A percentile compares a stretch with the other conserved stretches of the same genome.
phyloP scores from a whole-genome alignment of 2,888 invertebrate genomes.

The Catocala fraxini region DNA sequence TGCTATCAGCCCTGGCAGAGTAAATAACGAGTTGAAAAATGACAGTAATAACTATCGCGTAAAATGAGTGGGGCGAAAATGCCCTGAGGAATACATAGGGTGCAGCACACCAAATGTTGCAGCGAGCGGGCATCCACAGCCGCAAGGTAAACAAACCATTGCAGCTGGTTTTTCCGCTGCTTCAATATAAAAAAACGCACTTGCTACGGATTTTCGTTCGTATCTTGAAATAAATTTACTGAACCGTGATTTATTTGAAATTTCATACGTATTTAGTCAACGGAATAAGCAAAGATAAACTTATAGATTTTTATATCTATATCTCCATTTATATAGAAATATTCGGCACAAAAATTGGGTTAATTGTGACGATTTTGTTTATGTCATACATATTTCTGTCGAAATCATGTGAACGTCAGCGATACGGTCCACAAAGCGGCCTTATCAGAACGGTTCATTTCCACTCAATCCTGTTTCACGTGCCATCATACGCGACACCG shows the following conservation, averaged over 20 bases:
- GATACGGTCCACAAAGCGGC: conserved; percentile 57
- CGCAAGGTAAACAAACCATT: conserved; percentile 74
- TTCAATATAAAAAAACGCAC: conserved; percentile 49
- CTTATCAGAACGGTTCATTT: conserved; percentile 79
- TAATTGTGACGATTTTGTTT: conserved; percentile 8
- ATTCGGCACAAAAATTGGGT: not conserved
- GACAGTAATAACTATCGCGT: conserved; percentile 86
- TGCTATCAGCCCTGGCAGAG: conserved; percentile 85
- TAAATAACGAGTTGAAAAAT: conserved; percentile 88
- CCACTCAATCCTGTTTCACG: conserved; percentile 75
- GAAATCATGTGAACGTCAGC: conserved; percentile 42
- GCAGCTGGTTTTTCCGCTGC: conserved; percentile 50
- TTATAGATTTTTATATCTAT: not conserved
- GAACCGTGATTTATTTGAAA: not conserved
- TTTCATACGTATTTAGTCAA: not conserved
- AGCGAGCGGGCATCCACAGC: conserved; percentile 56
- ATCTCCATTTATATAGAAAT: not conserved
- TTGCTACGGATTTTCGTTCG: conserved; percentile 33
- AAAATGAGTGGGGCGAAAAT: conserved; percentile 85
- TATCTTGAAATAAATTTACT: conserved; percentile 17
- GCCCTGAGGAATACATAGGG: conserved; percentile 85
- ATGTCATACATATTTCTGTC: conserved; percentile 16
- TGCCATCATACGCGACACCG: conserved; percentile 63
- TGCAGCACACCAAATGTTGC: conserved; percentile 81
- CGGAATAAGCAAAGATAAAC: not conserved